Conservation (phyloP, 2,888 invertebrate species). For the Erebia epiphron region DNA sequence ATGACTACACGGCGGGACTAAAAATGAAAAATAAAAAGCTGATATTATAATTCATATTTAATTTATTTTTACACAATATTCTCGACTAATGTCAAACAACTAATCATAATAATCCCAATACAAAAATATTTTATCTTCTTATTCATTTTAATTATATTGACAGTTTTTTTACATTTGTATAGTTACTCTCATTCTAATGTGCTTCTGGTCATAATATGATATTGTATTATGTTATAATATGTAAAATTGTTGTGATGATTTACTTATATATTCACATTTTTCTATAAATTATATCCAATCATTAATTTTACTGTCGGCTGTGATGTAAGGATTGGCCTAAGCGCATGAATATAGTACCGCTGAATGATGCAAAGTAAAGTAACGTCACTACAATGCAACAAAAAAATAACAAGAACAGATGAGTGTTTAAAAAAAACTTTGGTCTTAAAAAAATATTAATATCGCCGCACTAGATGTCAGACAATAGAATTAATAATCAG, state of each 20-base stretch:
- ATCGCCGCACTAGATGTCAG: not conserved
- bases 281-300: slow-evolving; percentile 18
- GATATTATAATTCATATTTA: slow-evolving; percentile 54
- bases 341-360: not conserved
- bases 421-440: not conserved
- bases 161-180: slow-evolving; percentile 65
- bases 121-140: slow-evolving; percentile 81
- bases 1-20: too few species aligned
- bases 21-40: not conserved
- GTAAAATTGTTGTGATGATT: slow-evolving; percentile 57
- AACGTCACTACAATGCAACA: not conserved
- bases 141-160: slow-evolving; percentile 64
- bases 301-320: slow-evolving; percentile 5
- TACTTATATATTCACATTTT: slow-evolving; percentile 43
- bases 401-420: not conserved
- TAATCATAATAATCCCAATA: slow-evolving; percentile 79
- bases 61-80: slow-evolving; percentile 79
- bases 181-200: slow-evolving; percentile 48
- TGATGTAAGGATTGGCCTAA: slow-evolving; percentile 1
- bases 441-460: not conserved
- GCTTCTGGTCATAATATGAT: slow-evolving; percentile 47
- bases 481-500: slow-evolving; percentile 23
- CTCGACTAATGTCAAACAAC: slow-evolving; percentile 74
- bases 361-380: not conserved
- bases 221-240: slow-evolving; percentile 40